These are phyloP conservation scores for Microcaecilia unicolor DNA, from an alignment of 2,797 vertebrate species.

Conservation along the genomic window DNA sequence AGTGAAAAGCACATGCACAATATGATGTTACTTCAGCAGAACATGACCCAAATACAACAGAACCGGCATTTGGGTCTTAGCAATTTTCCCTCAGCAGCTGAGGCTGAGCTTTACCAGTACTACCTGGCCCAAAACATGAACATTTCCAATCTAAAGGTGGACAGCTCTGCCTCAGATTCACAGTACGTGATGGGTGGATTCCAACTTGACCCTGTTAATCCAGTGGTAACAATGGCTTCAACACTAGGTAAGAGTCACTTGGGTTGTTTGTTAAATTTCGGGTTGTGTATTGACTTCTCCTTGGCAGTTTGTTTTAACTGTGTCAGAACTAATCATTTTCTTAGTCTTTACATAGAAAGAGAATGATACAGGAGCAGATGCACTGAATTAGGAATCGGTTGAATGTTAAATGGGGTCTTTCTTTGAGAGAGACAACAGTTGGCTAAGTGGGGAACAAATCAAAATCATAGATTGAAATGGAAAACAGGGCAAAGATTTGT, in stretches of 20 bases:
- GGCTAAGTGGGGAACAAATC: too few relatives aligned
- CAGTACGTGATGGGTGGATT: slow-evolving; percentile 92
- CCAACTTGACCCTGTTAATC: slow-evolving; percentile 77
- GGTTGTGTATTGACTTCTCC: too few relatives aligned
- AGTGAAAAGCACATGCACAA: slow-evolving; percentile 99
- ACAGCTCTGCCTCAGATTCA: slow-evolving; percentile 73
- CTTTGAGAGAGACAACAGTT: too few relatives aligned
- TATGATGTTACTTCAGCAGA: slow-evolving; percentile 98
- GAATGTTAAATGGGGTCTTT: too few relatives aligned
- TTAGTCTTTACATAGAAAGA: too few relatives aligned
- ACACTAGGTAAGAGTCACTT: slow-evolving; percentile 72
- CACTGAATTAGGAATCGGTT: too few relatives aligned
- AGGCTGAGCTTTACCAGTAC: slow-evolving; percentile 97
- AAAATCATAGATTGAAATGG: too few relatives aligned
- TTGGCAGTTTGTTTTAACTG: too few relatives aligned
- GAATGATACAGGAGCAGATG: too few relatives aligned
- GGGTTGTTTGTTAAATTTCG: too few relatives aligned
- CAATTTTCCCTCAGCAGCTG: slow-evolving; percentile 83
- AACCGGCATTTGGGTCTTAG: slow-evolving; percentile 79
- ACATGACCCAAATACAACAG: slow-evolving; percentile 91
- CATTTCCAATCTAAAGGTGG: slow-evolving; percentile 87
- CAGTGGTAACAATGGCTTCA: slow-evolving; percentile 78
- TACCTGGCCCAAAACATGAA: slow-evolving; percentile 96
- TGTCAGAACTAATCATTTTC: too few relatives aligned
- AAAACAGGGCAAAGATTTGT: too few relatives aligned